A percentile compares a stretch with the other conserved stretches of the same genome.
These are phyloP conservation scores for Zeugodacus cucurbitae DNA, from an alignment of 1,140 invertebrate species.

Conservation along the genomic window DNA sequence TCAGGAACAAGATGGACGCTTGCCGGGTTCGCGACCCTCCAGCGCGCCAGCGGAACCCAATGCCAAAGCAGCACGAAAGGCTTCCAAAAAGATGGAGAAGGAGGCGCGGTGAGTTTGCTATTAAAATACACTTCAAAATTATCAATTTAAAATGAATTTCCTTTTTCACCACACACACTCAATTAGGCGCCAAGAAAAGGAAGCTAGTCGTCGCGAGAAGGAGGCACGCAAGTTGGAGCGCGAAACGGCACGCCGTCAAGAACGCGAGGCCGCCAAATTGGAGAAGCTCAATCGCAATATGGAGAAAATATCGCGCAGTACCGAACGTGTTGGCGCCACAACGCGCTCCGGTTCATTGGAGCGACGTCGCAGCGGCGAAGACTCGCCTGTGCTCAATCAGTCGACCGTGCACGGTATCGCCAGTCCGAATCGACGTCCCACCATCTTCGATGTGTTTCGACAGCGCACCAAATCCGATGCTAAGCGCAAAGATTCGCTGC, in stretches of 20 bases:
- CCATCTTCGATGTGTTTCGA: constrained; percentile 87
- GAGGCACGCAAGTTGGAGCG: constrained; percentile 62
- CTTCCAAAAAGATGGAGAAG: constrained; percentile 64
- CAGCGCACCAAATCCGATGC: constrained; percentile 83
- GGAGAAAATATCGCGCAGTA: constrained; percentile 65
- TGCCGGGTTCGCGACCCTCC: constrained; percentile 58
- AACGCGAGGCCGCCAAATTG: constrained; percentile 62
- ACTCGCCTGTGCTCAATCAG: constrained; percentile 68
- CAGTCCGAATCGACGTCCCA: constrained; percentile 76
- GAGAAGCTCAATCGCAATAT: constrained; percentile 64
- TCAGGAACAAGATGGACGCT: constrained; percentile 61
- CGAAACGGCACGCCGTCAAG: constrained; percentile 58
- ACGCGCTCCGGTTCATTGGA: constrained; percentile 66
- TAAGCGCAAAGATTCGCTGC: constrained; percentile 71
- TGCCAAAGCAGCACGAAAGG: constrained; percentile 62
- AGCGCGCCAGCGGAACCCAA: constrained; percentile 64
- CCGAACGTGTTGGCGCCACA: constrained; percentile 55
- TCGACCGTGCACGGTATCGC: constrained; percentile 69
- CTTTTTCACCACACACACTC: too few relatives aligned
- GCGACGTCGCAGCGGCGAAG: constrained; percentile 70
- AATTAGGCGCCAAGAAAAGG: constrained; percentile 60
- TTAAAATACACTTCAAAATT: neutral
- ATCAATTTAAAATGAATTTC: neutral
- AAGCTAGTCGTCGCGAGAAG: constrained; percentile 60
- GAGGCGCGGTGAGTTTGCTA: constrained; percentile 57